phyloP scores from a whole-genome alignment of 2,888 invertebrate species.

The Mylabris sibirica region DNA sequence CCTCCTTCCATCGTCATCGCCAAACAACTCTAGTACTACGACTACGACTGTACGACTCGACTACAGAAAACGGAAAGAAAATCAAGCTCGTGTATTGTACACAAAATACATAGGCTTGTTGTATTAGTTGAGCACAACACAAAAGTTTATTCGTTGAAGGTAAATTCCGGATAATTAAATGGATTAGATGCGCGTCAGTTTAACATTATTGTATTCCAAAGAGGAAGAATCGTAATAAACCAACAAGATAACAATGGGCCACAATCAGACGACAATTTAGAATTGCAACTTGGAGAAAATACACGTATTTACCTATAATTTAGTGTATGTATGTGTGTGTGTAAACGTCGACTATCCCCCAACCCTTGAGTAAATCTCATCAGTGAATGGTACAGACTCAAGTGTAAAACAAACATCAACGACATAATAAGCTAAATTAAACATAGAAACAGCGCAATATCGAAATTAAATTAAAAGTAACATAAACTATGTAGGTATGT shows the following conservation, averaged over 20 bases:
- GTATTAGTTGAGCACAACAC: conserved; percentile 16
- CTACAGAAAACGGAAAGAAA: neutral
- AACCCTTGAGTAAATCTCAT: conserved; percentile 51
- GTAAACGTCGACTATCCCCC: neutral
- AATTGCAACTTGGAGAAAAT: conserved; percentile 1
- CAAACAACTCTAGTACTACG: neutral
- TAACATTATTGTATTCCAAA: conserved; percentile 44
- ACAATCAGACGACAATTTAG: conserved; percentile 52
- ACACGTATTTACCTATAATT: neutral
- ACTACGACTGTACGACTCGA: no score
- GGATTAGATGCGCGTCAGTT: conserved; percentile 44
- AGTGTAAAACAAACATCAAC: conserved; percentile 57
- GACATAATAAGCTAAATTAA: conserved; percentile 59
- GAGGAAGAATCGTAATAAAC: conserved; percentile 46
- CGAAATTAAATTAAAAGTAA: conserved; percentile 56
- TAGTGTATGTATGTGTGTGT: neutral
- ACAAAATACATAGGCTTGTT: conserved; percentile 46
- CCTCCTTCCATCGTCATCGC: no score
- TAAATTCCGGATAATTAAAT: conserved; percentile 51
- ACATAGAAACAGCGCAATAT: conserved; percentile 55
- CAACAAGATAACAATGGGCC: conserved; percentile 53
- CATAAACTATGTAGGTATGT: conserved; percentile 40
- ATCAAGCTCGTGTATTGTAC: conserved; percentile 16
- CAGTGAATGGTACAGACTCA: conserved; percentile 53
- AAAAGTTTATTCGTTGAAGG: conserved; percentile 51